phyloP scores from a whole-genome alignment of 2,113 vertebrate genomes.

The Epinephelus lanceolatus region DNA sequence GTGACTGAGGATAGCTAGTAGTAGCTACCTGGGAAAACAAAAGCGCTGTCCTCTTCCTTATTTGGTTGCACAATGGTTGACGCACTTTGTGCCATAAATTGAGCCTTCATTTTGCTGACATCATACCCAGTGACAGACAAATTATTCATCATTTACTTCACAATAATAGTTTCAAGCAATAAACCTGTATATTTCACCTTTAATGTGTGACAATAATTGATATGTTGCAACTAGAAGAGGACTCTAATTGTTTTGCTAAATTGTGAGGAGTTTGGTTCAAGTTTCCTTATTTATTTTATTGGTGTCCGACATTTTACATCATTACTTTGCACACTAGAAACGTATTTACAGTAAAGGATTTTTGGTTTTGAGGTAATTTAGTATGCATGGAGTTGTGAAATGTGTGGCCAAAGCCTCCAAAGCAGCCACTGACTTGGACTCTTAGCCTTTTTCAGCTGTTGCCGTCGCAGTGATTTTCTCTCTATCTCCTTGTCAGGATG shows the following conservation, averaged over 20 bases:
- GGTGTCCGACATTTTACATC: background rate
- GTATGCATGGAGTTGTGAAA: background rate
- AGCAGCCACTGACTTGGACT: background rate
- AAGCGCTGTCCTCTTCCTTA: too few relatives aligned
- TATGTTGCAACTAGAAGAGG: background rate
- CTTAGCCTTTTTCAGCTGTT: background rate
- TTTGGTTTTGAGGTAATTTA: background rate
- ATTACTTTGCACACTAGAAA: background rate
- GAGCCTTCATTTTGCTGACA: too few relatives aligned
- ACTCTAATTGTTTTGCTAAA: background rate
- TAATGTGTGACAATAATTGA: too few relatives aligned
- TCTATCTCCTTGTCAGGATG: slow-evolving; percentile 81
- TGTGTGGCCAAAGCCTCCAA: background rate
- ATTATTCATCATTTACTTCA: too few relatives aligned
- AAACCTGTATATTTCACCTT: too few relatives aligned
- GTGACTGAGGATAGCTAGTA: too few relatives aligned
- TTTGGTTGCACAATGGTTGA: too few relatives aligned
- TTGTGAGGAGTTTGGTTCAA: background rate
- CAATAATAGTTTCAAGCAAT: too few relatives aligned
- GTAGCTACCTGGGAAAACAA: too few relatives aligned
- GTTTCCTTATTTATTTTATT: background rate
- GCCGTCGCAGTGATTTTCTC: slow-evolving; percentile 32
- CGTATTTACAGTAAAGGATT: background rate
- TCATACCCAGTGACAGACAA: too few relatives aligned
- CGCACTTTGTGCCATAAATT: too few relatives aligned